Base-by-base conservation (phyloP, 2,113 vertebrate genomes). In the Eolophus roseicapilla region DNA sequence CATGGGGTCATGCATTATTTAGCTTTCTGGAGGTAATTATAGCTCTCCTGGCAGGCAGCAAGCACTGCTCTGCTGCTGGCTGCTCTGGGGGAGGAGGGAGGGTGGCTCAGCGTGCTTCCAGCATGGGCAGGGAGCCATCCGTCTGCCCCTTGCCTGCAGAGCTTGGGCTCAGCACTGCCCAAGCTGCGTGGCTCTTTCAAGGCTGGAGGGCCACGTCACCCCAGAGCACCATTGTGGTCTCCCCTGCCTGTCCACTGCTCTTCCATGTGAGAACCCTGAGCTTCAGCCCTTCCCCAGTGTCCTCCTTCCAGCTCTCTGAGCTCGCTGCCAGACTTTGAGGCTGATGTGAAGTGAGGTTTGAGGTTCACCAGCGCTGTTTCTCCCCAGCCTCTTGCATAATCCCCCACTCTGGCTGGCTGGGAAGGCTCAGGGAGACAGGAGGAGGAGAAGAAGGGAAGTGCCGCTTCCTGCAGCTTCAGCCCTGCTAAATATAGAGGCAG, bases 21-120 rank as follows among this genome's bases (percentile, higher is more conserved):
- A 92, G 53, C 93, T 50, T 21, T 78, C 87, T 1, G 7, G 4
- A 43, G 82, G 69, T 81, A 86, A 93, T 94, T 92, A 73, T 59
- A 91, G 80, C 86, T 65, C 64, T 41, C 7, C 50, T 11, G 52
- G 39, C 75, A 7, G 55, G 39, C 41, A 17, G 41, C 4, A 19
- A 60, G 75, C 46, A 21, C 63, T 15, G 43, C 49, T 28, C 25
- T 75, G 31, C 41, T 5, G 14, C 17, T 4, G 53, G 17, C 73
- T 9, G 53, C 41, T 14, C 41, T 3, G 29, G 8, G 17, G 46
- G 39, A 27, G 49, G 39, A 64, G 21, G 70, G 47, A 24, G 14
- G 81, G 33, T 53, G 33, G 33, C 47, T 29, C 7, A 7, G 29
- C 1, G 2, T 4, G 15, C 52, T 25, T 9, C 37, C 29, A 33